phyloP scores from a whole-genome alignment of 2,797 vertebrate genomes.

The Arremon aurantiirostris region DNA sequence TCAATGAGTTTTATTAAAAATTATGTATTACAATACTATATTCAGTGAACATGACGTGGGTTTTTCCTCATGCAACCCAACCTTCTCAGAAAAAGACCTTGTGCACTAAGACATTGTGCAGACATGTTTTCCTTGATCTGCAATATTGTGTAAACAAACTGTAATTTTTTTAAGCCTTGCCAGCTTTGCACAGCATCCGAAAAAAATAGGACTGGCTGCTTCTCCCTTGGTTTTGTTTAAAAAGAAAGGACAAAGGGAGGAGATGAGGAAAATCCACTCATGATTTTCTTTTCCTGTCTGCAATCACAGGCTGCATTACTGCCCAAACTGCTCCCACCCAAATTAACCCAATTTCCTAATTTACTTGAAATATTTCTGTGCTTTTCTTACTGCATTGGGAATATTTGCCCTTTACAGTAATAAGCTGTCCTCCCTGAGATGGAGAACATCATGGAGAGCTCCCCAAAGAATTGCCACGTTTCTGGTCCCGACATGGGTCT shows the following conservation, averaged over 20 bases:
- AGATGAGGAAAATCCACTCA: slow-evolving; percentile 40
- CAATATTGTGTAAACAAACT: slow-evolving; percentile 35
- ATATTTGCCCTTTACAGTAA: slow-evolving; percentile 29
- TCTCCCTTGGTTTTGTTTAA: neutral
- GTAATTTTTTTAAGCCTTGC: slow-evolving; percentile 11
- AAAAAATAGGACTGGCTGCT: slow-evolving; percentile 3
- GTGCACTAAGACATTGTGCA: neutral
- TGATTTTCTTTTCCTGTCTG: slow-evolving; percentile 29
- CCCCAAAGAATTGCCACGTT: neutral
- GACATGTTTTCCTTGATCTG: slow-evolving; percentile 24
- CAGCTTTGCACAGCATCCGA: neutral
- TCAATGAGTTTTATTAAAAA: neutral
- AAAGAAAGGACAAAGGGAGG: slow-evolving; percentile 8
- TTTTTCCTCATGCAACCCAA: neutral
- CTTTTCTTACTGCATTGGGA: neutral
- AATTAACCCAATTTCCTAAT: slow-evolving; percentile 50
- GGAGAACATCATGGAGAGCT: neutral
- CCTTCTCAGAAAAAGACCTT: neutral
- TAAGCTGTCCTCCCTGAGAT: neutral
- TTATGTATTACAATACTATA: neutral
- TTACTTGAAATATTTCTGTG: neutral
- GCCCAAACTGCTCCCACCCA: slow-evolving; percentile 15
- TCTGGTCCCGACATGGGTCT: neutral
- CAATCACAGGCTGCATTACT: neutral
- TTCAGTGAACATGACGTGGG: neutral